phyloP scores from a whole-genome alignment of 2,888 invertebrate genomes.

The Dermolepida albohirtum region DNA sequence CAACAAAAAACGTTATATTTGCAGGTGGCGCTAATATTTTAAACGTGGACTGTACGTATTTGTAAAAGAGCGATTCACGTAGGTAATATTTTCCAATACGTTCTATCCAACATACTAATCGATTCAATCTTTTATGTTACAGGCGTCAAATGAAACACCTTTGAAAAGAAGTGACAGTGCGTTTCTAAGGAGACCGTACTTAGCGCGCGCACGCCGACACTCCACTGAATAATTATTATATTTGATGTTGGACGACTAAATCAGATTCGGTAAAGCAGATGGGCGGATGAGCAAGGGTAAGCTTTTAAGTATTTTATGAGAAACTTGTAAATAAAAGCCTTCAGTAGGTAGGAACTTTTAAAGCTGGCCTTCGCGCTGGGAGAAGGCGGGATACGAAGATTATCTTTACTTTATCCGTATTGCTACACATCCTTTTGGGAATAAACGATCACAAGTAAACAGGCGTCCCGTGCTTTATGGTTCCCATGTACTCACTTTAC shows the following conservation, averaged over 20 bases:
- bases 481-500: background rate
- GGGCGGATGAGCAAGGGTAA: conserved; percentile 9
- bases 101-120: too few species aligned
- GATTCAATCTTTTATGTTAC: too few species aligned
- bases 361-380: conserved; percentile 6
- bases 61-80: too few species aligned
- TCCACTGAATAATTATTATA: conserved; percentile 12
- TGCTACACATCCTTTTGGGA: conserved; percentile 18
- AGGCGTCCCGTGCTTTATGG: background rate
- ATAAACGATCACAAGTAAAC: conserved; percentile 26
- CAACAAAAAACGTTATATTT: too few species aligned
- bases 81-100: too few species aligned
- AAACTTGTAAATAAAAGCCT: background rate
- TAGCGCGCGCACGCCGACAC: background rate
- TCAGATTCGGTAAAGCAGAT: too few species aligned
- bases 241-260: background rate
- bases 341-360: conserved; percentile 1
- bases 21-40: too few species aligned
- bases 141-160: too few species aligned
- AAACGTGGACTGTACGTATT: too few species aligned
- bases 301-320: conserved; percentile 23
- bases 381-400: background rate
- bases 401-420: conserved; percentile 21
- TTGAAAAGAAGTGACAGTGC: too few species aligned
- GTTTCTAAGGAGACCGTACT: too few species aligned